Evolutionary conservation across 2,888 invertebrate genomes (phyloP).

Genomic region (Sarcophaga variegata): DNA sequence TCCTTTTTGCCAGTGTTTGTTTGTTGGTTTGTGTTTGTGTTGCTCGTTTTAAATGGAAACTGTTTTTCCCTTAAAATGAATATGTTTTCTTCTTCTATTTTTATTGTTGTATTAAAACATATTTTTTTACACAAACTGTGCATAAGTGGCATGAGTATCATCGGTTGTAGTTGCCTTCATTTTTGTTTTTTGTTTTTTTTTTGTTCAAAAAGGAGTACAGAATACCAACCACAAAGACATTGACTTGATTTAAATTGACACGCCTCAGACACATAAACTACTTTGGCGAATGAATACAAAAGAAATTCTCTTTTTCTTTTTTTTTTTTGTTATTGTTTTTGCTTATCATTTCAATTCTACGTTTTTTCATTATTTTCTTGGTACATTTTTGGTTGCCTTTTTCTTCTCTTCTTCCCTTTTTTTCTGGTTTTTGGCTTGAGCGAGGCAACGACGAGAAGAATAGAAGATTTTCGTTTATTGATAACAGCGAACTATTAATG

Average conservation of each 20-base stretch:
- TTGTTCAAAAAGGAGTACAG: conserved; percentile 1
- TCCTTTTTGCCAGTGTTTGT: neutral
- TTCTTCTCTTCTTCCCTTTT: neutral
- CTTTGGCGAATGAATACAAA: conserved; percentile 61
- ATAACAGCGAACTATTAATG: conserved; percentile 63
- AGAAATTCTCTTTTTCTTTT: conserved; percentile 44
- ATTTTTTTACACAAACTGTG: no score
- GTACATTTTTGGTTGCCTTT: neutral
- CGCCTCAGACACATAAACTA: conserved; percentile 72
- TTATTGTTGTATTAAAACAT: no score
- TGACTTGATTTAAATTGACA: conserved; percentile 71
- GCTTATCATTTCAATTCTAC: neutral
- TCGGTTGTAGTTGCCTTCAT: no score
- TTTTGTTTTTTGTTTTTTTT: no score
- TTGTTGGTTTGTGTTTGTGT: neutral
- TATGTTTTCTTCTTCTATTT: no score
- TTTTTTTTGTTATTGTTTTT: neutral
- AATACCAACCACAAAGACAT: conserved; percentile 65
- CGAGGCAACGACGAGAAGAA: conserved; percentile 6
- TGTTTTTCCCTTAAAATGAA: no score
- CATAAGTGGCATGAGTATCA: no score
- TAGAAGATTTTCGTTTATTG: conserved; percentile 61
- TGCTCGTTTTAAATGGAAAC: neutral
- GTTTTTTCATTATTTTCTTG: neutral
- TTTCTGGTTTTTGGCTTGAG: neutral